Base-by-base conservation (phyloP, 2,888 invertebrate species). In the Phyto melanocephala region DNA sequence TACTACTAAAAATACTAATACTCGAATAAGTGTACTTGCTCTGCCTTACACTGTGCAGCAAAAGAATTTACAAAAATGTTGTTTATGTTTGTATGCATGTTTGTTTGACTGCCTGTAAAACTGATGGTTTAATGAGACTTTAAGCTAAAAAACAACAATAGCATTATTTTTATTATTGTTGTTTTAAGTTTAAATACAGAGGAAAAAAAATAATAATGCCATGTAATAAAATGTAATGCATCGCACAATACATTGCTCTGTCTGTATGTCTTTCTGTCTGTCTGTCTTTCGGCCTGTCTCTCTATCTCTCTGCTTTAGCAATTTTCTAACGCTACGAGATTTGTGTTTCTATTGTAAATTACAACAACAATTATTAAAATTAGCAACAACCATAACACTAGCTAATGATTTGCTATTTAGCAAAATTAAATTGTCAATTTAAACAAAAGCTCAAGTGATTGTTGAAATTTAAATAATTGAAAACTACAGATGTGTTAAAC, bases 211-310 rank as follows among this genome's bases (percentile, higher is more conserved):
- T 47, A 77, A 68, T 70, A 83, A 80, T 80, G 70, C 63, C 80
- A 78, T 81, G 77, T 83, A 81, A 79, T 81, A 56, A 24, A 71
- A 81, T 72, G 77, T 77, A 81, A 67, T 81, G 65, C 77, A 81
- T 72, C 75, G 24, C 56, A 65, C 60, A 52, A 71, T 54, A 35
- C 47, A 58, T 20, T 37, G 24, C 56, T 56, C 2, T 75, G 35
- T 47, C 56, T 65, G 37, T 65, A 0, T 47, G n/a, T 37, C 8
- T 60, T 11, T 47, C 37, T 20, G 35, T 28, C 24, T n/a, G 24
- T 24, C 24, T n/a, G 2, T 42, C 28, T 28, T 3, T 6, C 28
- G 28, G 37, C n/a, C n/a, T n/a, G n/a, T n/a, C n/a, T 42, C 3
- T 42, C 15, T 42, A n/a, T 24, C 13, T n/a, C 24, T 24, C 28